These are phyloP conservation scores for Danaus melanippus DNA, from an alignment of 1,140 invertebrate genomes.

Conservation along the genomic window DNA sequence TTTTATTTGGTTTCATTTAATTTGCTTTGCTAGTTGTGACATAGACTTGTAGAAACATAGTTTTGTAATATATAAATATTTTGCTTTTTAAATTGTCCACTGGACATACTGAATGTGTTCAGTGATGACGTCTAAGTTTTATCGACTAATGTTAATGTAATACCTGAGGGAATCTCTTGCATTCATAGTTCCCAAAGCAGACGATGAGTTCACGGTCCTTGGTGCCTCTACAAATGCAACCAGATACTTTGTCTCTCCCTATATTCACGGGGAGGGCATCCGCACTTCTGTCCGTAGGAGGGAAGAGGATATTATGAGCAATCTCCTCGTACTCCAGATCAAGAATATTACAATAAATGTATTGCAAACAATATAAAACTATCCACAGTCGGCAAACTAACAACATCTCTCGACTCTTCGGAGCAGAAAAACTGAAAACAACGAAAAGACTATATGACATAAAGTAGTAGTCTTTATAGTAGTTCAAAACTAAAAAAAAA, in stretches of 20 bases:
- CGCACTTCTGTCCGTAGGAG: slow-evolving; percentile 31
- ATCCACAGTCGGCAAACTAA: slow-evolving; percentile 43
- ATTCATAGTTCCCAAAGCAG: slow-evolving; percentile 61
- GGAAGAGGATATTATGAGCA: slow-evolving; percentile 37
- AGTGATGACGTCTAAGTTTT: no score
- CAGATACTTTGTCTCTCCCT: slow-evolving; percentile 39
- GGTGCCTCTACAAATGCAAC: slow-evolving; percentile 50
- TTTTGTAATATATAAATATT: not conserved
- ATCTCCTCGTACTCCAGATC: slow-evolving; percentile 44
- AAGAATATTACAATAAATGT: slow-evolving; percentile 33
- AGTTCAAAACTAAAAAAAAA: no score
- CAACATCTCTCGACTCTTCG: slow-evolving; percentile 33
- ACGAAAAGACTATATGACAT: not conserved
- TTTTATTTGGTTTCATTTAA: slow-evolving; percentile 4
- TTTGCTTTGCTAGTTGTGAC: not conserved
- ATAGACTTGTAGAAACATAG: not conserved
- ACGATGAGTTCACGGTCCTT: slow-evolving; percentile 35
- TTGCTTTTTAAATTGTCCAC: not conserved
- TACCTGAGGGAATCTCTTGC: slow-evolving; percentile 52
- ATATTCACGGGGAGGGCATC: slow-evolving; percentile 38
- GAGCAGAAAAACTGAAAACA: slow-evolving; percentile 21
- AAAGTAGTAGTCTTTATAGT: no score
- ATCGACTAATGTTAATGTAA: not conserved
- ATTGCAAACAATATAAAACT: slow-evolving; percentile 47
- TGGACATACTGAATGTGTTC: not conserved